Percentiles rank a stretch among this genome's conserved stretches.
Evolutionary conservation across 2,888 invertebrate genomes (phyloP).

Genomic region (Conops quadrifasciatus): DNA sequence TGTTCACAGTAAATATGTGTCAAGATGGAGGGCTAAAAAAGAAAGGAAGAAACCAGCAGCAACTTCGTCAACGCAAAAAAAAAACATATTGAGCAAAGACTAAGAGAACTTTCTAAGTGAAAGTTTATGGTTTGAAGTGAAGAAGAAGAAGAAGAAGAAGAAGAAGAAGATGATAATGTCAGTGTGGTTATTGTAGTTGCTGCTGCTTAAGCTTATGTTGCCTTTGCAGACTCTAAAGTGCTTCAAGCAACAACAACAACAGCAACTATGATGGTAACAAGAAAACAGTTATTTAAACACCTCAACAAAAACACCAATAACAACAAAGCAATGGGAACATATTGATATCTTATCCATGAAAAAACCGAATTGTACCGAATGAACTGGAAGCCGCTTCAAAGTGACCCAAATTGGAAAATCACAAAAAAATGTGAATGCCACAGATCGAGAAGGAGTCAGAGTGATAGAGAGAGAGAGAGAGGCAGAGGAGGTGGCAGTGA

Average conservation of each 20-base stretch:
- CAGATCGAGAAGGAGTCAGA: slow-evolving; percentile 3
- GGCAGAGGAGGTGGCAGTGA: background rate
- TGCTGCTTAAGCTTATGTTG: background rate
- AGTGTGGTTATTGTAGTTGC: slow-evolving; percentile 11
- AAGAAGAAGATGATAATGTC: slow-evolving; percentile 14
- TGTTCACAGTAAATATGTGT: slow-evolving; percentile 31
- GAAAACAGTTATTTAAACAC: slow-evolving; percentile 34
- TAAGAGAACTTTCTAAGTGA: slow-evolving; percentile 64
- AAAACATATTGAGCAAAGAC: slow-evolving; percentile 20
- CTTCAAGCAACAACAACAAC: slow-evolving; percentile 28
- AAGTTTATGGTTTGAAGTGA: slow-evolving; percentile 54
- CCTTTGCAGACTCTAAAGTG: background rate
- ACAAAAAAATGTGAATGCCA: background rate
- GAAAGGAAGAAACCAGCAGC: background rate
- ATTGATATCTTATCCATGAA: background rate
- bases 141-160: slow-evolving; percentile 41
- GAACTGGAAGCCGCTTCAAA: background rate
- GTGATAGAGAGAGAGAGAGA: slow-evolving; percentile 12
- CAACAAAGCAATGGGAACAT: background rate
- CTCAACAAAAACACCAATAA: slow-evolving; percentile 37
- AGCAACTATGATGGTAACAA: slow-evolving; percentile 37
- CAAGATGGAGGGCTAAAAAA: slow-evolving; percentile 30
- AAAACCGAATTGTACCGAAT: slow-evolving; percentile 7
- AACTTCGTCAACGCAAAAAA: slow-evolving; percentile 9
- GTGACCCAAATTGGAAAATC: slow-evolving; percentile 61